Conservation (phyloP, 2,113 vertebrate genomes). For the Cromileptes altivelis region DNA sequence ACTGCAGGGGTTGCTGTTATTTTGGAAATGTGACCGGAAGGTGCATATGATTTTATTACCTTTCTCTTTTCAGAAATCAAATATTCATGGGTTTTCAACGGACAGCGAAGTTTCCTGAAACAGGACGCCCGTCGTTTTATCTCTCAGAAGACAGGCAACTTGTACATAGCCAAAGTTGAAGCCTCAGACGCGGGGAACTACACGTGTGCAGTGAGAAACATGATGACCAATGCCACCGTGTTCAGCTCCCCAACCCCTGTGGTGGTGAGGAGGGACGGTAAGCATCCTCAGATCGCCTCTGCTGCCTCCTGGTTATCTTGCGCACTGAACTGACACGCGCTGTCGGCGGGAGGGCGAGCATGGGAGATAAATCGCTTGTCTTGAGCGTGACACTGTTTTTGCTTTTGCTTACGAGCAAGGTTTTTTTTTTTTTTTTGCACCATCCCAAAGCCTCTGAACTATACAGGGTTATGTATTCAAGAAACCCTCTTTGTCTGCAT, state of each 20-base stretch:
- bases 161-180: constrained; percentile 92
- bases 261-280: constrained; percentile 88
- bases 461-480: constrained; percentile 41
- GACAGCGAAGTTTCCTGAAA: constrained; percentile 78
- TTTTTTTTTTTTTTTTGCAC: constrained; percentile 20
- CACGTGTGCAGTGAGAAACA: constrained; percentile 88
- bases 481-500: constrained; percentile 52
- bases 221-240: constrained; percentile 79
- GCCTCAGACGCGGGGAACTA: constrained; percentile 90
- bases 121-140: constrained; percentile 87
- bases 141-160: constrained; percentile 89
- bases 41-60: background rate
- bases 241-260: constrained; percentile 88
- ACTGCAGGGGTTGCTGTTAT: background rate
- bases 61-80: constrained; percentile 84
- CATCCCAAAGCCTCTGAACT: constrained; percentile 50
- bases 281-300: constrained; percentile 54
- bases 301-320: constrained; percentile 51
- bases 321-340: constrained; percentile 34
- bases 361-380: constrained; percentile 67
- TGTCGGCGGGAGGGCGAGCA: constrained; percentile 9
- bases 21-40: constrained; percentile 23
- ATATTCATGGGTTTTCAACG: constrained; percentile 90
- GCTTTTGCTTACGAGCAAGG: constrained; percentile 36
- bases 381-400: constrained; percentile 72